phyloP scores from a whole-genome alignment of 2,797 vertebrate genomes.

The Pantherophis alleghaniensis region DNA sequence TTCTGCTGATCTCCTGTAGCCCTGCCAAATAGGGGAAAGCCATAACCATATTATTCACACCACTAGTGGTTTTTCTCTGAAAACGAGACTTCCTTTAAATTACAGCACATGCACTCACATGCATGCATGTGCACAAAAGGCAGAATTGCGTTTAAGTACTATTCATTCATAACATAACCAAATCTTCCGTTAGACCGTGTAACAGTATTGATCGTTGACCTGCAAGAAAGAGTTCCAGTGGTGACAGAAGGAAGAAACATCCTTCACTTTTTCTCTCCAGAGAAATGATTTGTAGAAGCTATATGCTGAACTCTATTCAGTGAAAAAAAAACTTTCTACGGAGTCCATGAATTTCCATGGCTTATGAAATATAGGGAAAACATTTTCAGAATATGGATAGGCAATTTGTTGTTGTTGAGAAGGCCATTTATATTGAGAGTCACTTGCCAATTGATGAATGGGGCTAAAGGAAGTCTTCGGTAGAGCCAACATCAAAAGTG shows the following conservation, averaged over 20 bases:
- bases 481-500: conserved; percentile 8
- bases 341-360: background rate
- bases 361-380: conserved; percentile 29
- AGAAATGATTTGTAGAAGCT: conserved; percentile 36
- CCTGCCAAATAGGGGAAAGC: conserved; percentile 65
- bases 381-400: background rate
- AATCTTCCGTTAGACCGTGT: conserved; percentile 28
- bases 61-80: conserved; percentile 68
- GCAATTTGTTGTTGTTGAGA: background rate
- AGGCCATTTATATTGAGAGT: background rate
- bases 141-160: background rate
- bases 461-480: background rate
- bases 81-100: conserved; percentile 68
- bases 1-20: conserved; percentile 54
- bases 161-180: conserved; percentile 28
- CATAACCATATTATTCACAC: conserved; percentile 56
- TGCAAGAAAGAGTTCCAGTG: conserved; percentile 35
- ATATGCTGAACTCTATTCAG: conserved; percentile 37
- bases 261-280: conserved; percentile 44
- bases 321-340: background rate
- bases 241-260: conserved; percentile 34
- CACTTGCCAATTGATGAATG: background rate
- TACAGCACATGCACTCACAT: conserved; percentile 23
- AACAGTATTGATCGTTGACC: conserved; percentile 54
- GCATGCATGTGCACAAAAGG: background rate